A percentile compares a stretch with the other conserved stretches of the same genome.
Evolutionary conservation across 2,113 vertebrate species (phyloP).

Genomic region (Anas platyrhynchos): DNA sequence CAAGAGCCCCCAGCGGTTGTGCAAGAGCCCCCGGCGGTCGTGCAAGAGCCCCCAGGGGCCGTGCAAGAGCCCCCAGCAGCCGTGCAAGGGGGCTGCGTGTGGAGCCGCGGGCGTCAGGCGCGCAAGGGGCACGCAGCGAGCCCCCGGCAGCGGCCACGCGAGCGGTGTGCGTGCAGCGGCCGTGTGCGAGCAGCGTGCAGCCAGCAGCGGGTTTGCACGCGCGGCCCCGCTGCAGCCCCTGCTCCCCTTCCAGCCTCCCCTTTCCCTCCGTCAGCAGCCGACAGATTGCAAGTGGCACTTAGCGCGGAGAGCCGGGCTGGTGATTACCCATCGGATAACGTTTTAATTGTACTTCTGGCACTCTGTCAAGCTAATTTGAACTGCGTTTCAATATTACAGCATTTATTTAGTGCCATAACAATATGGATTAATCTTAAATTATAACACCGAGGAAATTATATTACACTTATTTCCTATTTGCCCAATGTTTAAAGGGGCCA

Average conservation of each 20-base stretch:
- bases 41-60: not conserved
- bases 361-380: slow-evolving; percentile 24
- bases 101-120: too few species aligned
- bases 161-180: not conserved
- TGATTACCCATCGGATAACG: slow-evolving; percentile 42
- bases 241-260: not conserved
- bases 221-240: not conserved
- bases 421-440: slow-evolving; percentile 70
- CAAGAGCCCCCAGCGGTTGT: too few species aligned
- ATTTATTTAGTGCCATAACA: slow-evolving; percentile 54
- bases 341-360: slow-evolving; percentile 57
- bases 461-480: slow-evolving; percentile 29
- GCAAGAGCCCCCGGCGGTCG: not conserved
- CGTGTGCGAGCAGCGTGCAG: not conserved
- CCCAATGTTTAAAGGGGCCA: slow-evolving; percentile 5
- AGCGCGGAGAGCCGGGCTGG: slow-evolving; percentile 28
- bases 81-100: not conserved
- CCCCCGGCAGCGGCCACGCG: not conserved
- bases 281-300: slow-evolving; percentile 62
- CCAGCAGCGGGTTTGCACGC: not conserved
- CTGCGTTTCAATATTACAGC: slow-evolving; percentile 36
- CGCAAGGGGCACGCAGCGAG: not conserved
- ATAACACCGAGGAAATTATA: slow-evolving; percentile 22
- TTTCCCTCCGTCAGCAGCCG: not conserved
- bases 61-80: too few species aligned